Base-by-base conservation (phyloP, 2,113 vertebrate genomes). In the Piliocolobus tephrosceles region DNA sequence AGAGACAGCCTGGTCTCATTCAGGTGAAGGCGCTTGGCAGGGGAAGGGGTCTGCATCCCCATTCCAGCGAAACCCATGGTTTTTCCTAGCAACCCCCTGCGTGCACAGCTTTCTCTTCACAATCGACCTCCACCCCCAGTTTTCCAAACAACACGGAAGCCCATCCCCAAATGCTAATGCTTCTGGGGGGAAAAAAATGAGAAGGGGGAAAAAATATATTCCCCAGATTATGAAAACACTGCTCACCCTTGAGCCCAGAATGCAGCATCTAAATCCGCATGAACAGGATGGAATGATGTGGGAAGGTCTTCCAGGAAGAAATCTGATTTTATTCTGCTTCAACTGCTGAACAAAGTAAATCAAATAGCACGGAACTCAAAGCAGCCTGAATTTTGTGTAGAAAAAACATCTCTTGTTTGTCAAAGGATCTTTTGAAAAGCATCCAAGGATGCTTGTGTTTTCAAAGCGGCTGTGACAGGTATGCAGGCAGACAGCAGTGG, bases 401-500 rank as follows among this genome's bases (percentile, higher is more conserved):
- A 64, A 35, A 72, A 55, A 17, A n/a, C 7, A 90, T 35, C 6
- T 40, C 79, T 88, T 95, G 79, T 95, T 97, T 97, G 95, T 83
- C 52, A 89, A 93, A 90, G 5, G 32, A 94, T 50, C 52, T 52
- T 96, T 91, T 93, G 95, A 82, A 97, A 95, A 76, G 43, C 78
- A 40, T 20, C 47, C 66, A 52, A 93, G 75, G 66, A 92, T 3
- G 8, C 80, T 81, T 73, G 68, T 3, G 7, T 91, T 94, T 86
- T 83, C 43, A 75, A 55, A 94, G 38, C 18, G 1, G 85, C 88
- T 57, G 11, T 43, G 92, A 68, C 96, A 93, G 97, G 66, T 97
- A 79, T 40, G 64, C 75, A 52, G 57, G 81, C 96, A 82, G 80
- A 45, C 43, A 47, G 94, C 27, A 13, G 47, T 8, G 25, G 40